Percentiles rank a stretch among this genome's conserved stretches.
phyloP scores from a whole-genome alignment of 2,797 vertebrate genomes.

The Loriculus beryllinus region DNA sequence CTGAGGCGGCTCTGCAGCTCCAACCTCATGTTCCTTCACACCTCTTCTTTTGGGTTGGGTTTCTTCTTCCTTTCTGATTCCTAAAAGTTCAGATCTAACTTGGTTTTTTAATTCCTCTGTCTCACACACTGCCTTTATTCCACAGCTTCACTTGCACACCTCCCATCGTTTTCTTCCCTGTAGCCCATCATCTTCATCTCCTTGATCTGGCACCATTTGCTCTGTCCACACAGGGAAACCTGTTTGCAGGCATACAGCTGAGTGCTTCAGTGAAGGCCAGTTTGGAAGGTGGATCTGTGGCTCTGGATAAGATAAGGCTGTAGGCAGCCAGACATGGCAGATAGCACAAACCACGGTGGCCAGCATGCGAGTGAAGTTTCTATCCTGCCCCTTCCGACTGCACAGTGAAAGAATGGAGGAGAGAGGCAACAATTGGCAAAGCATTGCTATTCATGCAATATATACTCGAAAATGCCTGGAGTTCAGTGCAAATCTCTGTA shows the following conservation, averaged over 20 bases:
- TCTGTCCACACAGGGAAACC: rapidly evolving
- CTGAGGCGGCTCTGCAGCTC: neutral
- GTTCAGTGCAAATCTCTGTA: neutral
- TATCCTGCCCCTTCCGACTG: neutral
- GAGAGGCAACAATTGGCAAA: neutral
- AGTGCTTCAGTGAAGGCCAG: rapidly evolving
- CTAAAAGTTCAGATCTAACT: neutral
- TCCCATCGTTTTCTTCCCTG: rapidly evolving
- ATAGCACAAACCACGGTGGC: rapidly evolving
- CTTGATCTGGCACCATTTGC: rapidly evolving
- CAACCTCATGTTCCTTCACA: neutral
- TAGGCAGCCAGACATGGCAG: rapidly evolving
- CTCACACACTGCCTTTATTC: neutral
- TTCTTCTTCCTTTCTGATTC: neutral
- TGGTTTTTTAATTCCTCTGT: neutral
- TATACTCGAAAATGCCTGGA: neutral
- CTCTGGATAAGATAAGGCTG: rapidly evolving
- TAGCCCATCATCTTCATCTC: neutral
- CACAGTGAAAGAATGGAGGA: neutral
- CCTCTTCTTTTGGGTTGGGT: neutral
- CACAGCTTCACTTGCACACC: neutral
- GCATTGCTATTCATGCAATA: neutral
- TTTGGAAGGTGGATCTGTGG: rapidly evolving
- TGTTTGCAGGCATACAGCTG: neutral
- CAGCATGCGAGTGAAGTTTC: neutral